phyloP scores from a whole-genome alignment of 2,888 invertebrate species.

The Nineta flava region DNA sequence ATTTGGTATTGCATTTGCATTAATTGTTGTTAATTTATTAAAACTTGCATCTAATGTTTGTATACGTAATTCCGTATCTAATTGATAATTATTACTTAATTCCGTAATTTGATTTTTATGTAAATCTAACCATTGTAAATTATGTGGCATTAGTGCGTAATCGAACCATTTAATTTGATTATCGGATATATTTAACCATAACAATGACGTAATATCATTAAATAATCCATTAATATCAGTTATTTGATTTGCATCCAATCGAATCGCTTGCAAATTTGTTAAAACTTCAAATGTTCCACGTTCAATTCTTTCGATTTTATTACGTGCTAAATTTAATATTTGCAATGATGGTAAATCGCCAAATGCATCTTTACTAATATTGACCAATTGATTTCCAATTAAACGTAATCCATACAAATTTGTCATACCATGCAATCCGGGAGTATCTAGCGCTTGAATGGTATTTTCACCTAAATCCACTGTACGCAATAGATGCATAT shows the following conservation, averaged over 20 bases:
- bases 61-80: conserved; percentile 54
- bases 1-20: conserved; percentile 62
- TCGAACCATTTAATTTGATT: conserved; percentile 81
- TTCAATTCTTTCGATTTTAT: conserved; percentile 62
- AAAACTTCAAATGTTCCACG: conserved; percentile 67
- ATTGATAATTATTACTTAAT: conserved; percentile 55
- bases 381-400: conserved; percentile 75
- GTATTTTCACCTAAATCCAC: conserved; percentile 86
- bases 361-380: conserved; percentile 65
- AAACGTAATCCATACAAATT: conserved; percentile 76
- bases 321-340: conserved; percentile 76
- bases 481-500: conserved; percentile 72
- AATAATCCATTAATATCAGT: conserved; percentile 72
- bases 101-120: conserved; percentile 73
- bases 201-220: conserved; percentile 61
- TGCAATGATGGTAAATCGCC: conserved; percentile 65
- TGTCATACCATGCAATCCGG: conserved; percentile 68
- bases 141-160: conserved; percentile 66
- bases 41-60: conserved; percentile 83
- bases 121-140: conserved; percentile 76
- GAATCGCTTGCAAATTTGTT: conserved; percentile 66
- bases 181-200: conserved; percentile 84
- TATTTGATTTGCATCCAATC: conserved; percentile 72
- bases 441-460: conserved; percentile 63
- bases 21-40: conserved; percentile 68